Evolutionary conservation across 2,113 vertebrate genomes (phyloP), one percentile per base, ranked within the genome.

Genomic region (Periophthalmodon schlosseri): DNA sequence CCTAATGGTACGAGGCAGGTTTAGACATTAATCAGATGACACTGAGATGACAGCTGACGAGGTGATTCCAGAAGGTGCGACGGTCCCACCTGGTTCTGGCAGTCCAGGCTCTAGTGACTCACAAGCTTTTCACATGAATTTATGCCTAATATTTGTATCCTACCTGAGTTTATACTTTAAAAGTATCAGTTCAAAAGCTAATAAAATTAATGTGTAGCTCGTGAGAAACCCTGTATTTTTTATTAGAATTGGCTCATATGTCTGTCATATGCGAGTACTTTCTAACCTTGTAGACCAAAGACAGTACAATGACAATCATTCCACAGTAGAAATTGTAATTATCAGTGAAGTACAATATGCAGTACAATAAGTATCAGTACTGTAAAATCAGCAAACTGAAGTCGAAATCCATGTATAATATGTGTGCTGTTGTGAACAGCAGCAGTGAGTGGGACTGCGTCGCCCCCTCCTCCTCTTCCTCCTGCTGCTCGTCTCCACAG

Each of bases 381-480:
- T 60, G 23, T 28, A 28, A 4, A 5, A 28, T 15, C 3, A 28
- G 13, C 21, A 60, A 14, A 28, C 15, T 60, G 20, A 56, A 60
- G 57, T 28, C 9, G 23, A 28, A 14, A 60, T 28, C 12, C 13
- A 64, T 64, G 33, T 64, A 36, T 64, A 36, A 64, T 64, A 28
- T 33, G 20, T n/a, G 61, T 36, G 33, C 57, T 60, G 57, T 60
- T 60, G 57, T 60, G 57, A 64, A 39, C 34, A 64, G 34, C 61
- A 64, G 61, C 33, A 64, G 61, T 64, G 61, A 64, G 61, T 64
- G 61, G 61, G 61, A 64, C 61, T 64, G 61, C 34, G 33, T 64
- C 18, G 34, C 8, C 75, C 81, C 74, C 78, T 77, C 76, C 79
- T 77, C 80, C 75, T 49, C 71, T 83, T 85, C 84, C 88, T 83